Percentiles rank a stretch among this genome's conserved stretches.
phyloP scores from a whole-genome alignment of 2,113 vertebrate genomes.

The Notiomystis cincta region DNA sequence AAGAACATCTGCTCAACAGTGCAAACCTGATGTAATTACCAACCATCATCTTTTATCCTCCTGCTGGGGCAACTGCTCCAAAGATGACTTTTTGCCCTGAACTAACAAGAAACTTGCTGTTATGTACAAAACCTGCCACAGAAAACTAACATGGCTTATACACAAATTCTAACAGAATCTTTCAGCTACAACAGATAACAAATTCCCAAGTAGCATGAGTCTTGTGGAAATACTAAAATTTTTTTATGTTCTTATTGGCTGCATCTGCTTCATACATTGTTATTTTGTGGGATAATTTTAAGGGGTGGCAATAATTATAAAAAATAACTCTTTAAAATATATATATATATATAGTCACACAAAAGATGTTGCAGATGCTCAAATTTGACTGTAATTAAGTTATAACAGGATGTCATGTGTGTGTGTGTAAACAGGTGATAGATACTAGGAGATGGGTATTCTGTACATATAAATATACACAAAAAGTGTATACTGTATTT shows the following conservation, averaged over 20 bases:
- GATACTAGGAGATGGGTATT: background rate
- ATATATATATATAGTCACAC: background rate
- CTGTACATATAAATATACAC: background rate
- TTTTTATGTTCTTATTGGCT: background rate
- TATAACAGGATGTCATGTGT: background rate
- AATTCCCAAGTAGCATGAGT: slow-evolving; percentile 4
- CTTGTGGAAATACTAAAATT: background rate
- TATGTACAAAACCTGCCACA: slow-evolving; percentile 63
- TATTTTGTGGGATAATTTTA: background rate
- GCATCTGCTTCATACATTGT: background rate
- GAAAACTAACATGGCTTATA: slow-evolving; percentile 55
- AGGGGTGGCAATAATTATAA: background rate
- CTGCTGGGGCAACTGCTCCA: slow-evolving; percentile 79
- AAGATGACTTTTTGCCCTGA: slow-evolving; percentile 78
- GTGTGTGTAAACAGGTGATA: background rate
- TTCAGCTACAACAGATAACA: slow-evolving; percentile 42
- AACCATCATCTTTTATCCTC: slow-evolving; percentile 80
- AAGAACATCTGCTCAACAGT: slow-evolving; percentile 79
- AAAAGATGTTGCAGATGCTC: background rate
- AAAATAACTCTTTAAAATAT: background rate
- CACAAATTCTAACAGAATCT: slow-evolving; percentile 57
- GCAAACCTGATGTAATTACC: slow-evolving; percentile 80
- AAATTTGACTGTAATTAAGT: background rate
- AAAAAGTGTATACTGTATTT: background rate
- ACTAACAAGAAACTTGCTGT: slow-evolving; percentile 73